Base-by-base conservation (phyloP, 2,797 vertebrate species). In the Neopelma chrysocephalum region DNA sequence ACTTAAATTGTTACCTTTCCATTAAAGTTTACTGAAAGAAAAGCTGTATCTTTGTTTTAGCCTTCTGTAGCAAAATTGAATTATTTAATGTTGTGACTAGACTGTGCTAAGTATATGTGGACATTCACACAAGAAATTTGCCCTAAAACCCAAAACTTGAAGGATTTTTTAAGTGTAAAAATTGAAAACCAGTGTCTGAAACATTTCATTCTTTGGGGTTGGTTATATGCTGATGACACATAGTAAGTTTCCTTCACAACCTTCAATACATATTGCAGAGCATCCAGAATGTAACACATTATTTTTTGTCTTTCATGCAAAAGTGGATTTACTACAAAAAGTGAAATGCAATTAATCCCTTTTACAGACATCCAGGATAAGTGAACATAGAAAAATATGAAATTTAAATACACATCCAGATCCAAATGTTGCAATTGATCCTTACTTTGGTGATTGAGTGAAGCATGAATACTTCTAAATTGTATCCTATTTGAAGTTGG, bases 281-380 rank as follows among this genome's bases (percentile, higher is more conserved):
- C 48, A 78, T 50, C 65, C 53, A 82, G 57, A 90, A 94, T 43
- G 45, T 62, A 94, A 87, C 53, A 78, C 25, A 64, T 94, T 87
- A 93, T 78, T 94, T 91, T 89, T 57, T 68, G 69, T 75, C 87
- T 91, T 94, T 93, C 75, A 94, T 57, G 76, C 83, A 78, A 72
- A 87, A 94, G 82, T 75, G 38, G 47, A 70, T 94, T 96, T 93
- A 86, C 42, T 64, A 82, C 38, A 88, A 88, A 93, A 94, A 94
- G 43, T 65, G 38, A 91, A 94, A 95, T 82, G 91, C n/a, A 95
- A 79, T 91, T 82, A 96, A 81, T 81, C 45, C 40, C n/a, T 93
- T 86, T 91, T 78, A 85, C 80, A 69, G 86, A 62, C 40, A 92
- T 62, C 48, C 75, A 95, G 83, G 56, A 26, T 78, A 95, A 91